Evolutionary conservation across 2,113 vertebrate species (phyloP), one percentile per base, ranked within the genome.

Genomic region (Protomyctophum bolini): DNA sequence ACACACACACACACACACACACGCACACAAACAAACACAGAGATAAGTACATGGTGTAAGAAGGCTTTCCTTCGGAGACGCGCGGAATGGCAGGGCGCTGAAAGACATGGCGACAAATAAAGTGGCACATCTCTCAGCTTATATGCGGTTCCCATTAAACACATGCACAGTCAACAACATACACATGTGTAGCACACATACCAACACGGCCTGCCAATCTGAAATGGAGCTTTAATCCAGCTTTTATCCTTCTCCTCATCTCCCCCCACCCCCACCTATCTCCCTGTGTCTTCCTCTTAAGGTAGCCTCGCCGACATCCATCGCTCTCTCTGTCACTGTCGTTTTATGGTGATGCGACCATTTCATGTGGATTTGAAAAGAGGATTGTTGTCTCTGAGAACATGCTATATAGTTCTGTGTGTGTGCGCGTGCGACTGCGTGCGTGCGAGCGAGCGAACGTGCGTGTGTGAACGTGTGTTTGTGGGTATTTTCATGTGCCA

Each of bases 141-240:
- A 86, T 84, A 86, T 12, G 9, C 60, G 65, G 81, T 46, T 78
- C 33, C 28, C 78, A 56, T 61, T 62, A 50, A 77, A 83, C 71
- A 71, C 58, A 66, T 1, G 47, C 54, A 68, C 66, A 47, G 52
- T 15, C 54, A 57, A 66, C 63, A 68, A 81, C 73, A 84, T 14
- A 63, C 80, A 82, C 66, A 69, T 74, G 78, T 62, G 69, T 70
- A 63, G 58, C 69, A 59, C 67, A 76, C 67, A 76, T 69, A 74
- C 81, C 69, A 45, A 74, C 73, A 63, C 29, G 60, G 80, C 28
- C 76, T 83, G 82, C 81, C 88, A 86, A 79, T 86, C 86, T 88
- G 68, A 80, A 79, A 78, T 69, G 73, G 70, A 86, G 72, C 73
- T 77, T 73, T 88, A 88, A 91, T 88, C 89, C 87, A 82, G 84